A percentile compares a stretch with the other conserved stretches of the same genome.
Evolutionary conservation across 2,797 vertebrate genomes (phyloP).

Genomic region (Melopsittacus undulatus): DNA sequence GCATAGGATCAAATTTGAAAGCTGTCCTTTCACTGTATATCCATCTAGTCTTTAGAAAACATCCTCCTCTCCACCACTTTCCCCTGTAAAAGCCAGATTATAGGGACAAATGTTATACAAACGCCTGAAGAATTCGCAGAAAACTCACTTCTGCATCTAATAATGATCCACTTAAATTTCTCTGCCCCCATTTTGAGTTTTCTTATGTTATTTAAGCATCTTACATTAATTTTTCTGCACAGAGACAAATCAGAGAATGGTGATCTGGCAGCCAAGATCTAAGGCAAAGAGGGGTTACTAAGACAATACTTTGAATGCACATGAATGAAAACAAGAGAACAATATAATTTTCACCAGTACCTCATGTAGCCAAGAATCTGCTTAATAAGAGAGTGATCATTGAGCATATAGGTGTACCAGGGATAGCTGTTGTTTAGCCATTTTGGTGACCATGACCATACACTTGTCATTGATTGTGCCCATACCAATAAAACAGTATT

Average conservation of each 20-base stretch:
- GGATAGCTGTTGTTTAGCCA: neutral
- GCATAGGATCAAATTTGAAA: neutral
- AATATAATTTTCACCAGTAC: neutral
- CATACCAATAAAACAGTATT: rapidly evolving
- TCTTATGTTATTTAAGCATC: neutral
- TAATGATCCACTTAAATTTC: neutral
- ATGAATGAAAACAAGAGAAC: neutral
- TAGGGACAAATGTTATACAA: neutral
- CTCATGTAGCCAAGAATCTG: neutral
- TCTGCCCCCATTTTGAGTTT: neutral
- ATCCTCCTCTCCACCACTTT: neutral
- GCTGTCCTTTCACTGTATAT: neutral
- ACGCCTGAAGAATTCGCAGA: neutral
- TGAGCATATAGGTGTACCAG: neutral
- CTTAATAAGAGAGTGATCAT: neutral
- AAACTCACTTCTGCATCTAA: neutral
- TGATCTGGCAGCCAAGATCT: neutral
- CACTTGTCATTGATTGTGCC: neutral
- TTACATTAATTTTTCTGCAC: neutral
- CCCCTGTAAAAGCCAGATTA: neutral
- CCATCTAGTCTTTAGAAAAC: neutral
- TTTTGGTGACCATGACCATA: neutral
- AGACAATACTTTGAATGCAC: neutral
- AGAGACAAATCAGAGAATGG: neutral
- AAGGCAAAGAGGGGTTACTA: neutral